A percentile compares a stretch with the other conserved stretches of the same genome.
These are phyloP conservation scores for Anseranas semipalmata DNA, from an alignment of 2,113 vertebrate genomes.

Conservation along the genomic window DNA sequence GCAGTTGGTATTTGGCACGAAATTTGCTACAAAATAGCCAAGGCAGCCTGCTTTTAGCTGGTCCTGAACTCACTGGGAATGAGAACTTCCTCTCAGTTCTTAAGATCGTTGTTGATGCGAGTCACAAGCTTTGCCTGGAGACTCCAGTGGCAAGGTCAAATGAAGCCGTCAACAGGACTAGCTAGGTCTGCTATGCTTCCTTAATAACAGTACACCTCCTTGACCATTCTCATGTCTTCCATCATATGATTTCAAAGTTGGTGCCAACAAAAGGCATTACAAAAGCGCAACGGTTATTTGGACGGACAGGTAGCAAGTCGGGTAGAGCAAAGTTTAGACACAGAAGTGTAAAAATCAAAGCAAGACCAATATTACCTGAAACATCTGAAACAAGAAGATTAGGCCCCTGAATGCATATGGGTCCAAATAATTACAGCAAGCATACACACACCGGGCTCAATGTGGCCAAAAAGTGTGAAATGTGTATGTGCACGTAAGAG, in stretches of 20 bases:
- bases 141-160: neutral
- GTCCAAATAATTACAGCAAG: neutral
- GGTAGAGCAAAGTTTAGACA: neutral
- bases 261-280: neutral
- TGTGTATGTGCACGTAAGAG: rapidly evolving
- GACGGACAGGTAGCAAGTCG: neutral
- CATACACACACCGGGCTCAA: neutral
- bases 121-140: neutral
- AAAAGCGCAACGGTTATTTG: neutral
- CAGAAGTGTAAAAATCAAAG: neutral
- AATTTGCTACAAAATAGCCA: neutral
- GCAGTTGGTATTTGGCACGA: neutral
- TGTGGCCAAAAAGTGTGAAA: neutral
- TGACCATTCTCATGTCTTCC: neutral
- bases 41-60: neutral
- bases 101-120: neutral
- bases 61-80: neutral
- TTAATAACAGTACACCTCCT: neutral
- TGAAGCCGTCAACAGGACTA: neutral
- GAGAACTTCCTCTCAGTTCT: neutral
- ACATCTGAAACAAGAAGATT: neutral
- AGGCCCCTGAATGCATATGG: neutral
- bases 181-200: neutral
- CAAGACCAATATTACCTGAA: neutral
- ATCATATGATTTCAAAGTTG: neutral